Conservation (phyloP, 2,888 invertebrate species). For the Ophioninae sp. region DNA sequence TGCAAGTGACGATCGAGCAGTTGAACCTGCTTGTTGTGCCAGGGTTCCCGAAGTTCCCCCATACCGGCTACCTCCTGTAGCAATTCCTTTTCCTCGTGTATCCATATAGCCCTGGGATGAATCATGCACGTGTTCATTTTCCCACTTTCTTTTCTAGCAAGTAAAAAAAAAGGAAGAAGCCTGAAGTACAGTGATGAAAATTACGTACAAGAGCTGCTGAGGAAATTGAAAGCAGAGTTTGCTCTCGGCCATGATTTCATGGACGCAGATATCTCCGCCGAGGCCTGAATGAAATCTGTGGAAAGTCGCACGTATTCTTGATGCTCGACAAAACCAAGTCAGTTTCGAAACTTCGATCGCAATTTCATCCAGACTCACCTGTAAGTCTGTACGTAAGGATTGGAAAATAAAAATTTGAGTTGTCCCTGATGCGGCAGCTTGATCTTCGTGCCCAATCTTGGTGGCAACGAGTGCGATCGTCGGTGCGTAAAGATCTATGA, state of each 20-base stretch:
- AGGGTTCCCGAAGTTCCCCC: constrained; percentile 92
- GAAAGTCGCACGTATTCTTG: constrained; percentile 9
- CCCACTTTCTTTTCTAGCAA: background rate
- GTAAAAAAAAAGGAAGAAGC: background rate
- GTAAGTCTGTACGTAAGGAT: constrained; percentile 85
- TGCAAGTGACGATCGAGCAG: constrained; percentile 92
- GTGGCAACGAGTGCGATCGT: constrained; percentile 92
- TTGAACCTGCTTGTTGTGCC: constrained; percentile 91
- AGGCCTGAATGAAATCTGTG: constrained; percentile 95
- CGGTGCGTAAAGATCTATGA: constrained; percentile 84
- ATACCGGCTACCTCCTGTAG: constrained; percentile 94
- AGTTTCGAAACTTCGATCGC: background rate
- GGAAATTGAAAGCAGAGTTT: constrained; percentile 93
- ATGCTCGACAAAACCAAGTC: background rate
- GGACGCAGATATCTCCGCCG: constrained; percentile 95
- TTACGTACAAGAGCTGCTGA: constrained; percentile 91
- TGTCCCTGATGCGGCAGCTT: constrained; percentile 91
- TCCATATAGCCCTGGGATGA: constrained; percentile 89
- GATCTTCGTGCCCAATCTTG: constrained; percentile 90
- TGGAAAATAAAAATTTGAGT: constrained; percentile 88
- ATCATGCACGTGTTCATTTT: background rate
- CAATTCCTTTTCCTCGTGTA: constrained; percentile 94
- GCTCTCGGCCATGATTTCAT: constrained; percentile 96
- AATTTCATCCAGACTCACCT: constrained; percentile 67
- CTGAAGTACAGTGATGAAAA: background rate